phyloP scores from a whole-genome alignment of 2,113 vertebrate species.

The pig (Sus scrofa) region DNA sequence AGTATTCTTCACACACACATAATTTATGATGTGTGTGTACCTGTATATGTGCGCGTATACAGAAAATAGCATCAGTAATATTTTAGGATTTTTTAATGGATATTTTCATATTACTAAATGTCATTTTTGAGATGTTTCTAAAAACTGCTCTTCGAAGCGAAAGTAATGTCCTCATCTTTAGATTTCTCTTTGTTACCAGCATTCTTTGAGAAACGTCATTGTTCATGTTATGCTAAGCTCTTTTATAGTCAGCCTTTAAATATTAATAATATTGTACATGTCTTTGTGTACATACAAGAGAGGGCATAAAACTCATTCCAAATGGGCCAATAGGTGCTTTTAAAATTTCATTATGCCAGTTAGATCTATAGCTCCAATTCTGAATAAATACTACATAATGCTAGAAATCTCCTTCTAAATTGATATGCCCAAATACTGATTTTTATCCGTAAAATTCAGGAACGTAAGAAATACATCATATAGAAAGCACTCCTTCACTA shows the following conservation, averaged over 20 bases:
- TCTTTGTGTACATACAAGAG: neutral
- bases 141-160: conserved; percentile 48
- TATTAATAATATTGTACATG: neutral
- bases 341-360: neutral
- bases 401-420: conserved; percentile 44
- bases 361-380: conserved; percentile 13
- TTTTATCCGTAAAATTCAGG: conserved; percentile 59
- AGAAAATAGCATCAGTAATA: conserved; percentile 1
- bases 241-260: neutral
- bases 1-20: neutral
- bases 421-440: neutral
- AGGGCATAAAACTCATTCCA: neutral
- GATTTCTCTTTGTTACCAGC: neutral
- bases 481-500: neutral
- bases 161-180: neutral
- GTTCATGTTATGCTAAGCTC: neutral
- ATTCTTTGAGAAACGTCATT: conserved; percentile 45
- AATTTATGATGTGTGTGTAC: neutral
- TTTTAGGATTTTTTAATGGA: neutral
- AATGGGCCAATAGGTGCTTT: neutral
- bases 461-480: conserved; percentile 39
- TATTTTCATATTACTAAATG: conserved; percentile 56
- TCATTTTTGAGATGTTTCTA: conserved; percentile 27
- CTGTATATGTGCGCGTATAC: neutral
- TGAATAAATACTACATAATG: conserved; percentile 39